These are phyloP conservation scores for Macropis europaea DNA, from an alignment of 2,888 invertebrate species.

Conservation along the genomic window DNA sequence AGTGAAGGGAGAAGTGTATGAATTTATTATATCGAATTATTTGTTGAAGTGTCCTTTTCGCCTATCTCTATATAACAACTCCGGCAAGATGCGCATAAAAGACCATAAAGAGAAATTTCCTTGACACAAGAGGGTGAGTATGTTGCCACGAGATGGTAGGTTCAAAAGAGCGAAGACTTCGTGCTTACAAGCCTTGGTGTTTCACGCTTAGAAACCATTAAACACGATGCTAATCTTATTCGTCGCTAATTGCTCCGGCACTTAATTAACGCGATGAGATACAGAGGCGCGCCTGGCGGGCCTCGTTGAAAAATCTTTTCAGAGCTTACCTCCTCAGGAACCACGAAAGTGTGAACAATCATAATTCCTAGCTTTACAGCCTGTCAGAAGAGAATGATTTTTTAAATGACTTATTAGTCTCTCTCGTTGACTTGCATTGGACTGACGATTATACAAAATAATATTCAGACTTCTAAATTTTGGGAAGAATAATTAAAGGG, in stretches of 20 bases:
- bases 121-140: background rate
- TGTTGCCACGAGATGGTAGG: background rate
- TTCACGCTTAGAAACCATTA: constrained; percentile 5
- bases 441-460: no score
- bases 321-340: background rate
- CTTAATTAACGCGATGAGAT: constrained; percentile 27
- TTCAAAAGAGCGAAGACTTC: background rate
- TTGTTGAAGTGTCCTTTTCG: no score
- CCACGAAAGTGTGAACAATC: constrained; percentile 23
- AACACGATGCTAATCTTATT: constrained; percentile 21
- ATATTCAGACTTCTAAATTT: no score
- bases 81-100: background rate
- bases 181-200: background rate
- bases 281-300: background rate
- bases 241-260: constrained; percentile 27
- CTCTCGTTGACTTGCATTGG: no score
- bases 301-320: background rate
- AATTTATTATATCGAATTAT: no score
- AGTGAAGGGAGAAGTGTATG: no score
- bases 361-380: no score
- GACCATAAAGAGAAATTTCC: background rate
- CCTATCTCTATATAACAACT: no score
- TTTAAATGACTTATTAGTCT: no score
- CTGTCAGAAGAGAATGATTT: no score
- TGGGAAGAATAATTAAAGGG: no score